Conservation (phyloP, 2,113 vertebrate genomes). For the Desmodus rotundus region DNA sequence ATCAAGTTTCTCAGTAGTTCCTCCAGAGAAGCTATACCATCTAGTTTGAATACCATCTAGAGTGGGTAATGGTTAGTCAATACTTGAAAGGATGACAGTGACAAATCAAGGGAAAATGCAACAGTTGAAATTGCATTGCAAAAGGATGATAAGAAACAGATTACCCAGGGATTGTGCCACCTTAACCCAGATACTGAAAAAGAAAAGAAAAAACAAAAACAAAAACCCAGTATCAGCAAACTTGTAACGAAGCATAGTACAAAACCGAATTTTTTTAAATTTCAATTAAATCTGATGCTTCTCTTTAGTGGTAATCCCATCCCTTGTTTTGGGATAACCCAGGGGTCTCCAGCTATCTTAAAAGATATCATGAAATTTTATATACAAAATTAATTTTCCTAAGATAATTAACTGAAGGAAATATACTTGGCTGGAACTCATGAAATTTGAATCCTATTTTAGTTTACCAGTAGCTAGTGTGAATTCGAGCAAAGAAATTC, state of each 20-base stretch:
- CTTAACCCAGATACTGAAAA: background rate
- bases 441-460: background rate
- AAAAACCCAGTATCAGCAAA: background rate
- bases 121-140: background rate
- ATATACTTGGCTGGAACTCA: background rate
- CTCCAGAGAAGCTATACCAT: background rate
- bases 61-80: background rate
- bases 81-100: background rate
- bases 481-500: constrained; percentile 22
- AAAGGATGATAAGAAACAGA: background rate
- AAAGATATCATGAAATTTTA: background rate
- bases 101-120: background rate
- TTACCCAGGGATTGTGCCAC: background rate
- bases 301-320: background rate
- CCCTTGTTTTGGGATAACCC: background rate
- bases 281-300: background rate
- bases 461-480: background rate
- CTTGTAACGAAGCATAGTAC: background rate
- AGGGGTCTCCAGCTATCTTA: background rate
- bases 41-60: background rate
- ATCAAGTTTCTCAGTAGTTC: background rate
- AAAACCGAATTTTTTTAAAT: background rate
- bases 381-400: background rate
- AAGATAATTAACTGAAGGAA: background rate
- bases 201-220: background rate